phyloP scores from a whole-genome alignment of 2,888 invertebrate genomes.

The Tipula vernalis region DNA sequence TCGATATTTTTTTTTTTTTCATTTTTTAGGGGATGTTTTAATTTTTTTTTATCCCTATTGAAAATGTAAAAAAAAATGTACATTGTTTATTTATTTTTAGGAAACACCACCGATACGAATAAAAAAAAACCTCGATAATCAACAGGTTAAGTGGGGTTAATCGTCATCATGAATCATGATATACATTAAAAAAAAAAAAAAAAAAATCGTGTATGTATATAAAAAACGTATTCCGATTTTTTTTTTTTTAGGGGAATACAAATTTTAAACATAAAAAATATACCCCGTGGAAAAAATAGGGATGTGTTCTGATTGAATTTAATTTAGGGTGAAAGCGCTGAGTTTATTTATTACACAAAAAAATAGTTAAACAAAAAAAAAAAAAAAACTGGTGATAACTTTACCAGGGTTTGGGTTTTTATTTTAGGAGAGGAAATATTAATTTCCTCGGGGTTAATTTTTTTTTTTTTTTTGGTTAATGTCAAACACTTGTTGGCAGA shows the following conservation, averaged over 20 bases:
- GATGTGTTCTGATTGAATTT: background rate
- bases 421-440: background rate
- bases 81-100: background rate
- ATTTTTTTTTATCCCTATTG: background rate
- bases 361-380: background rate
- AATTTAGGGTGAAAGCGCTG: background rate
- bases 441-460: background rate
- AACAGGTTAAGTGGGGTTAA: conserved; percentile 11
- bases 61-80: background rate
- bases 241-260: background rate
- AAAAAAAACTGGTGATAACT: background rate
- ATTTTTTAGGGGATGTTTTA: background rate
- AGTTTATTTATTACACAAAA: background rate
- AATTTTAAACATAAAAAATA: background rate
- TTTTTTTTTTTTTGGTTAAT: background rate
- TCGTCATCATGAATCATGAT: background rate
- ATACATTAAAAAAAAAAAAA: background rate
- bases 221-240: background rate
- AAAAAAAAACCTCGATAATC: background rate
- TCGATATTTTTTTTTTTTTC: background rate
- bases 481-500: background rate
- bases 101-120: background rate
- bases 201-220: background rate
- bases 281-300: background rate
- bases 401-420: background rate